A percentile compares a stretch with the other conserved stretches of the same genome.
These are phyloP conservation scores for Pedetes capensis DNA, from an alignment of 2,113 vertebrate genomes.

Conservation along the genomic window DNA sequence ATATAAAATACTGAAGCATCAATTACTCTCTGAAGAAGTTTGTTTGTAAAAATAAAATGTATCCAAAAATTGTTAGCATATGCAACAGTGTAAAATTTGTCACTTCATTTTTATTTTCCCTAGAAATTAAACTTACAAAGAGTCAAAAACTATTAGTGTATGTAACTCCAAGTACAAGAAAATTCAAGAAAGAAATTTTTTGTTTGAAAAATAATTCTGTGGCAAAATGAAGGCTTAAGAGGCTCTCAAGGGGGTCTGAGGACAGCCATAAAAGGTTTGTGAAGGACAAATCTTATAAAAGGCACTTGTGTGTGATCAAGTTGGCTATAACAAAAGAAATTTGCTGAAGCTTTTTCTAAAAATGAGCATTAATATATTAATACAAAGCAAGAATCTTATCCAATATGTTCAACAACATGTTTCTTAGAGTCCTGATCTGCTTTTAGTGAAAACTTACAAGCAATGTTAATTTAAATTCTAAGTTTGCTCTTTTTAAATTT, in stretches of 20 bases:
- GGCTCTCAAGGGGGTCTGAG: neutral
- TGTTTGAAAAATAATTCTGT: neutral
- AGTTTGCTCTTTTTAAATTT: neutral
- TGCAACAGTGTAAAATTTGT: neutral
- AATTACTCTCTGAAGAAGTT: neutral
- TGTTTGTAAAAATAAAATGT: neutral
- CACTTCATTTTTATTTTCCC: neutral
- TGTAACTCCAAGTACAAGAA: neutral
- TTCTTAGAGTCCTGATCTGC: neutral
- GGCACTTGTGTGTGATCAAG: too few species aligned
- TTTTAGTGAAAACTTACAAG: neutral
- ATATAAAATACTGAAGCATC: neutral
- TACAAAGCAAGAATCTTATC: neutral
- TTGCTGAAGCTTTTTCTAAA: neutral
- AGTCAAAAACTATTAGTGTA: neutral
- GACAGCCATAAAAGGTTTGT: too few species aligned
- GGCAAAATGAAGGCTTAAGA: neutral
- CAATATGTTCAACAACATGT: neutral
- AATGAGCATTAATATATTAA: neutral
- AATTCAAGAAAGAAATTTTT: neutral
- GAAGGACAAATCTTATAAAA: neutral
- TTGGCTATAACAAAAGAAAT: neutral
- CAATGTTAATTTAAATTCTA: neutral
- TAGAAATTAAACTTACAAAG: neutral
- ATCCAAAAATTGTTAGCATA: neutral